These are phyloP conservation scores for Gasterosteus nipponicus DNA, from an alignment of 2,113 vertebrate species.

Conservation along the genomic window DNA sequence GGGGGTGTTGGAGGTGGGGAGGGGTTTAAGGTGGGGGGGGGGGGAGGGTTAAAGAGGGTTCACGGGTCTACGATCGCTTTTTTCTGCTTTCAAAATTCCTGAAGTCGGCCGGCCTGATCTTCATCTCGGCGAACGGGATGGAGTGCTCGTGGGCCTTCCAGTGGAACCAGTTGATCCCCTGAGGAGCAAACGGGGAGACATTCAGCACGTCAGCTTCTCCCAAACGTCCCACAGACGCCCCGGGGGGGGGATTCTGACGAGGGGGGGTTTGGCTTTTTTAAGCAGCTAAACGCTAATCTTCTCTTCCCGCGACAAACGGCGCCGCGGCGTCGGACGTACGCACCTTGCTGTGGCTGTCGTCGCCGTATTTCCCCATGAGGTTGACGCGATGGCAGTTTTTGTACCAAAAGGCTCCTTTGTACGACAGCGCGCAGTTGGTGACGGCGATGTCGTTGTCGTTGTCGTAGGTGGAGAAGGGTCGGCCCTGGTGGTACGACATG, in stretches of 20 bases:
- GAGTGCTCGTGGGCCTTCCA: conserved; percentile 97
- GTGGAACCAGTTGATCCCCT: conserved; percentile 99
- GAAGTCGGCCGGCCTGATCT: conserved; percentile 91
- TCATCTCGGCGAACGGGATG: conserved; percentile 96
- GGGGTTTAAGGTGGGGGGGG: not conserved
- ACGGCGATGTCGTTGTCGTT: conserved; percentile 95
- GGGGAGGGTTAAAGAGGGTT: not conserved
- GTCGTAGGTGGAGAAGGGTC: conserved; percentile 95
- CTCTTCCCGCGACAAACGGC: not conserved
- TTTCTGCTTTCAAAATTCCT: conserved; percentile 89
- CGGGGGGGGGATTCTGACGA: not conserved
- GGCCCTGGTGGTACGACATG: conserved; percentile 92
- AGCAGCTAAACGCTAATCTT: not conserved
- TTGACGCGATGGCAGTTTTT: conserved; percentile 98
- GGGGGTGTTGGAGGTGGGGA: not conserved
- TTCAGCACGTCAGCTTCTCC: not conserved
- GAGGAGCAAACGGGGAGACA: not conserved
- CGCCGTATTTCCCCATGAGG: conserved; percentile 94
- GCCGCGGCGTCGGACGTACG: conserved; percentile 11
- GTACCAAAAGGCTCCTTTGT: conserved; percentile 98
- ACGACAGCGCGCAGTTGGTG: conserved; percentile 97
- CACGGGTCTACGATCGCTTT: conserved; percentile 85
- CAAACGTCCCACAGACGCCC: not conserved
- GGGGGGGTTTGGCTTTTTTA: no score
- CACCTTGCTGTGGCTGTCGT: conserved; percentile 94